These are phyloP conservation scores for Poecile montanus DNA, from an alignment of 2,797 vertebrate genomes.

Conservation along the genomic window DNA sequence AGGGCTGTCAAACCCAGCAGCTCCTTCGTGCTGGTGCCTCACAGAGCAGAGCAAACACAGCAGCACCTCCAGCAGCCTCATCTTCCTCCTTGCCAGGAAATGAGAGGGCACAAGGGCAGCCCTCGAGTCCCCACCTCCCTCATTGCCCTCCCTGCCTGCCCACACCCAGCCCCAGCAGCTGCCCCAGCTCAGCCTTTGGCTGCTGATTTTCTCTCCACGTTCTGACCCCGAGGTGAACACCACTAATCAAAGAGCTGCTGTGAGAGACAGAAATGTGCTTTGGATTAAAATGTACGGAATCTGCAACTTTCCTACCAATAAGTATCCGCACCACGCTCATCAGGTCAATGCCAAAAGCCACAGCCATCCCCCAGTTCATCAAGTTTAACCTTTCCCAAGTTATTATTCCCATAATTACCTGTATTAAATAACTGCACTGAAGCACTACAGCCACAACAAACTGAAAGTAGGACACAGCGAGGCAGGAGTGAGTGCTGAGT, in stretches of 20 bases:
- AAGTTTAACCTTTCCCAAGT: not conserved
- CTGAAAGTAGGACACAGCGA: fast-evolving
- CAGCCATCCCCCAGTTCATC: conserved; percentile 20
- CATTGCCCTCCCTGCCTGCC: not conserved
- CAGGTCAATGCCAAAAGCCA: conserved; percentile 23
- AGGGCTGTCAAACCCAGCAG: not conserved
- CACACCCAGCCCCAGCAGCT: not conserved
- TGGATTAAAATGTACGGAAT: conserved; percentile 36
- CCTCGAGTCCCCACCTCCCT: not conserved
- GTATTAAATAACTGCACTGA: not conserved
- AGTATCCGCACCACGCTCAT: not conserved
- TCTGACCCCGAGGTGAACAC: conserved; percentile 18
- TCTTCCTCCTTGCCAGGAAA: too few relatives aligned
- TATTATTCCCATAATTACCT: conserved; percentile 48
- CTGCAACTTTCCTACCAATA: not conserved
- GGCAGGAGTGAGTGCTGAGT: not conserved
- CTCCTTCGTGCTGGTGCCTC: not conserved
- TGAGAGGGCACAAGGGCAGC: not conserved
- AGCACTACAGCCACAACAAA: not conserved
- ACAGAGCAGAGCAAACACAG: fast-evolving
- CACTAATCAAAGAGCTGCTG: conserved; percentile 45
- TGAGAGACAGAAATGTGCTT: conserved; percentile 42
- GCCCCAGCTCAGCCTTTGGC: not conserved
- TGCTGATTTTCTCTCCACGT: conserved; percentile 21
- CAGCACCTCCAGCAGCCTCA: not conserved